phyloP scores from a whole-genome alignment of 2,113 vertebrate species.

The Zosterops lateralis region DNA sequence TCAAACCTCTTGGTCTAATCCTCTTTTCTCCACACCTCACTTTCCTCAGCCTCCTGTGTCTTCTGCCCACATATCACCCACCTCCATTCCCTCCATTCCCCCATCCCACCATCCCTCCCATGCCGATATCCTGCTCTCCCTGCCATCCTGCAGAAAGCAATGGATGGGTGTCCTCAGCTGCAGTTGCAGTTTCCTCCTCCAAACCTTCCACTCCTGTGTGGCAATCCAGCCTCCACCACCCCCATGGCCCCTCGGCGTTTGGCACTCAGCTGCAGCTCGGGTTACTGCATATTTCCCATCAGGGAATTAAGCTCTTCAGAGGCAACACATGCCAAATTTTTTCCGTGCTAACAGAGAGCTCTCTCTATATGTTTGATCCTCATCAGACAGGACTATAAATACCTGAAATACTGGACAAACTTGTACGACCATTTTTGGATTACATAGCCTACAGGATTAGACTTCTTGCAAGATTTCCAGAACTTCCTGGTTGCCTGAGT shows the following conservation, averaged over 20 bases:
- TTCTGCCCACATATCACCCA: background rate
- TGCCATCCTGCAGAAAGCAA: background rate
- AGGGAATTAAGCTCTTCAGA: background rate
- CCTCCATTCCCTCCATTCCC: background rate
- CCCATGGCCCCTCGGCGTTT: rapidly evolving
- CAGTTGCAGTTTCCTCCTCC: background rate
- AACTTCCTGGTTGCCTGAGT: conserved; percentile 68
- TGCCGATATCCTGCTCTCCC: background rate
- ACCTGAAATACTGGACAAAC: conserved; percentile 41
- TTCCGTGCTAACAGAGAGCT: background rate
- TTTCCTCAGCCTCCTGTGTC: background rate
- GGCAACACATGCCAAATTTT: background rate
- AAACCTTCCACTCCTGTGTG: background rate
- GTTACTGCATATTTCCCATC: background rate
- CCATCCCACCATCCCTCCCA: background rate
- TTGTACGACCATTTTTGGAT: conserved; percentile 1
- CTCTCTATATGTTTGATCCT: background rate
- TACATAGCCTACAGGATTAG: conserved; percentile 38
- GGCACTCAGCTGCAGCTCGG: background rate
- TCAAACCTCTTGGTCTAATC: background rate
- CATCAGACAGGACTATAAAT: conserved; percentile 15
- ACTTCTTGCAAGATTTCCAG: conserved; percentile 61
- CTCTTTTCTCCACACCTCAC: background rate
- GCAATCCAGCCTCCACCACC: background rate
- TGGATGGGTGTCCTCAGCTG: background rate